phyloP scores from a whole-genome alignment of 2,797 vertebrate genomes.

The Brachymystax lenok region DNA sequence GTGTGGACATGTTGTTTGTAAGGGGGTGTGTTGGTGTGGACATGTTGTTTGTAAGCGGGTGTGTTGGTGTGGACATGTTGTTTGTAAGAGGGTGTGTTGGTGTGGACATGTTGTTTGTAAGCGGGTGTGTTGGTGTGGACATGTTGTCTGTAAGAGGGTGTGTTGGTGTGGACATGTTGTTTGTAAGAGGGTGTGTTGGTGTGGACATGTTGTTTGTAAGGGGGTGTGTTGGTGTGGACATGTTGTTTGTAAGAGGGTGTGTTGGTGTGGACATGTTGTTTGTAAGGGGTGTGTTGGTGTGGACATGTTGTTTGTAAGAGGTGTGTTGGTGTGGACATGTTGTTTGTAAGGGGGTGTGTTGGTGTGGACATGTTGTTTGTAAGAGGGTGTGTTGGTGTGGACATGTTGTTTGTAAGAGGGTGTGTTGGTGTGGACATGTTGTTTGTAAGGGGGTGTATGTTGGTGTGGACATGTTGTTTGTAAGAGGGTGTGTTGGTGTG shows the following conservation, averaged over 20 bases:
- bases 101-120: neutral
- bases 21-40: too few relatives aligned
- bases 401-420: neutral
- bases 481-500: too few relatives aligned
- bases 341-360: neutral
- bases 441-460: neutral
- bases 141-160: neutral
- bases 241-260: neutral
- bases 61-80: too few relatives aligned
- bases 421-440: too few relatives aligned
- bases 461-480: neutral
- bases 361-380: neutral
- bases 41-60: neutral
- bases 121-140: too few relatives aligned
- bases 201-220: too few relatives aligned
- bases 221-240: too few relatives aligned
- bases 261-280: neutral
- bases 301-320: neutral
- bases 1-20: neutral
- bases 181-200: neutral
- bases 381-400: too few relatives aligned
- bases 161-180: neutral
- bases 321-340: too few relatives aligned
- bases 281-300: neutral
- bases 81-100: neutral